Conservation (phyloP, 1,140 invertebrate genomes). For the Marisa cornuarietis region DNA sequence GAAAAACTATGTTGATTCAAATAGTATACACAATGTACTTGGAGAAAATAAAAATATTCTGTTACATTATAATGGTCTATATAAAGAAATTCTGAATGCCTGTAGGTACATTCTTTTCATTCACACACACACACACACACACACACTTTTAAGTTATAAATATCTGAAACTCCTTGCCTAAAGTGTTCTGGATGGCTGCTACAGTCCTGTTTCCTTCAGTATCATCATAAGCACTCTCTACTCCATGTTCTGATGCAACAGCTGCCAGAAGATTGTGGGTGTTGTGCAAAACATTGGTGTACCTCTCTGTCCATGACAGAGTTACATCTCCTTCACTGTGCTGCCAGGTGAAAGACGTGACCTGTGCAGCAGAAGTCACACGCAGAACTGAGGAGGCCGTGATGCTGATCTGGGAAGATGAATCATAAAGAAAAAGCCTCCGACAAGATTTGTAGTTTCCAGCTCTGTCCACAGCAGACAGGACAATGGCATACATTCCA, state of each 20-base stretch:
- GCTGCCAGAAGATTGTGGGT: constrained; percentile 29
- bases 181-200: constrained; percentile 17
- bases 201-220: constrained; percentile 29
- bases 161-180: constrained; percentile 20
- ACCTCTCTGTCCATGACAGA: constrained; percentile 32
- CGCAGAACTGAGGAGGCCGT: background rate
- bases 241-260: constrained; percentile 14
- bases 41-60: too few species aligned
- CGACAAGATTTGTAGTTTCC: constrained; percentile 36
- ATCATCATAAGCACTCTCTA: constrained; percentile 35
- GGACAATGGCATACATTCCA: constrained; percentile 32
- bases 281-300: constrained; percentile 30
- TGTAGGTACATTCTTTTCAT: too few species aligned
- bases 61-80: too few species aligned
- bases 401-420: constrained; percentile 16
- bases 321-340: constrained; percentile 12
- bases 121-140: too few species aligned
- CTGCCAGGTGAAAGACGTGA: constrained; percentile 24
- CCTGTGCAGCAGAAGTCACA: constrained; percentile 26
- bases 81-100: too few species aligned
- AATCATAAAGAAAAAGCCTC: constrained; percentile 33
- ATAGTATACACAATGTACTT: too few species aligned
- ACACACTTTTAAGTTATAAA: background rate
- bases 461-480: constrained; percentile 37
- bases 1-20: too few species aligned